phyloP scores from a whole-genome alignment of 1,140 invertebrate species.

The Caerostris extrusa region DNA sequence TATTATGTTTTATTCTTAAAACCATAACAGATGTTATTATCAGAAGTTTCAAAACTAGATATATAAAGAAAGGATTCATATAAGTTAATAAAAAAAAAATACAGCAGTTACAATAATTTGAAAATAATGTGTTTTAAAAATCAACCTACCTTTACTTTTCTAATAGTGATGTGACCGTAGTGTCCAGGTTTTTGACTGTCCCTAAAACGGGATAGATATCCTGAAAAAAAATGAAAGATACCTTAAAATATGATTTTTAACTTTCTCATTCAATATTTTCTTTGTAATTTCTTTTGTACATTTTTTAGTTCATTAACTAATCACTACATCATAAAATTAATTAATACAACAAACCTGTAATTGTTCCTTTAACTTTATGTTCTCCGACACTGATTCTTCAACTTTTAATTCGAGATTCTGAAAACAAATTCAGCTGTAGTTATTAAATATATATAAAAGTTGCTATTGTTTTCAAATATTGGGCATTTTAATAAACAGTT shows the following conservation, averaged over 20 bases:
- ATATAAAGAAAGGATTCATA: too few relatives aligned
- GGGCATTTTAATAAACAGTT: too few relatives aligned
- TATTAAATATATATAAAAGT: too few relatives aligned
- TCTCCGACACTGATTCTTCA: constrained; percentile 39
- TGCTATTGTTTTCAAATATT: too few relatives aligned
- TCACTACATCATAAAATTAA: neutral
- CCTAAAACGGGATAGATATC: constrained; percentile 69
- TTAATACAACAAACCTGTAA: constrained; percentile 10
- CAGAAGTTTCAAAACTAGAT: too few relatives aligned
- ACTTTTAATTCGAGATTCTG: constrained; percentile 61
- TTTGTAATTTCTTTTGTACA: neutral
- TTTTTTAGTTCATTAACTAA: neutral
- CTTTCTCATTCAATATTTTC: neutral
- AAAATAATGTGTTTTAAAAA: too few relatives aligned
- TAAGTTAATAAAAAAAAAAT: too few relatives aligned
- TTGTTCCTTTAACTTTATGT: constrained; percentile 54
- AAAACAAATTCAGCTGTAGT: neutral
- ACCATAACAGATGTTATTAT: too few relatives aligned
- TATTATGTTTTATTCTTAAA: too few relatives aligned
- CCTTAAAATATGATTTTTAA: neutral
- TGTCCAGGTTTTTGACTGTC: constrained; percentile 59
- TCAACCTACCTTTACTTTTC: constrained; percentile 64
- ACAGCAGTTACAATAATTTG: too few relatives aligned
- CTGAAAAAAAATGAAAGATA: constrained; percentile 26
- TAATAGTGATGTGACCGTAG: neutral